A percentile compares a stretch with the other conserved stretches of the same genome.
Evolutionary conservation across 2,113 vertebrate species (phyloP).

Genomic region (Sula dactylatra): DNA sequence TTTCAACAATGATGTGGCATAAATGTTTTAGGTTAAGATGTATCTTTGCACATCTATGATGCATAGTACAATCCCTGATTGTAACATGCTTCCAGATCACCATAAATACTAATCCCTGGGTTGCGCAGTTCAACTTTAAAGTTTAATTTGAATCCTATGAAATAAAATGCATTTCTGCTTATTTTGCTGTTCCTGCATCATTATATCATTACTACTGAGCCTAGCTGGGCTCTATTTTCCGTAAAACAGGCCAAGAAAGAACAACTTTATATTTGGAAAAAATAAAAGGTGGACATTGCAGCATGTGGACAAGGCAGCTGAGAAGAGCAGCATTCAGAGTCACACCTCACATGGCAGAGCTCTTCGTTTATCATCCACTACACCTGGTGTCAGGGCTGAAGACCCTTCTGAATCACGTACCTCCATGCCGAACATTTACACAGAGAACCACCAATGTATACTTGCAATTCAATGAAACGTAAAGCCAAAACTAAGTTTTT

Average conservation of each 20-base stretch:
- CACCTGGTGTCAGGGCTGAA: neutral
- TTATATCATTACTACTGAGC: neutral
- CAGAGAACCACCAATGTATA: neutral
- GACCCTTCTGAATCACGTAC: neutral
- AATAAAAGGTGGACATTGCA: neutral
- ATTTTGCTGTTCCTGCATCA: neutral
- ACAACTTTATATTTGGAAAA: neutral
- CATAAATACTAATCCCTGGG: no score
- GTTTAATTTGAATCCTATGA: neutral
- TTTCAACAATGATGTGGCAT: neutral
- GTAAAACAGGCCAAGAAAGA: neutral
- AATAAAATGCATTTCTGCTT: neutral
- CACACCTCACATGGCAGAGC: neutral
- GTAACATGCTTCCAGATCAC: neutral
- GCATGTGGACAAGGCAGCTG: neutral
- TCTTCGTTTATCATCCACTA: neutral
- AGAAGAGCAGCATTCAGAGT: neutral
- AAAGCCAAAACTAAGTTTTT: neutral
- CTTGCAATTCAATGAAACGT: neutral
- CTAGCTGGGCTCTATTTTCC: neutral
- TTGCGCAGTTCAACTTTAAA: neutral
- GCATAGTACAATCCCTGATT: neutral
- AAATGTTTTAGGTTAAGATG: neutral
- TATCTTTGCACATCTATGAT: neutral
- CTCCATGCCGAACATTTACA: accelerated